Evolutionary conservation across 1,140 invertebrate species (phyloP), one percentile per base, ranked within the genome.

Genomic region (Cydia amplana): DNA sequence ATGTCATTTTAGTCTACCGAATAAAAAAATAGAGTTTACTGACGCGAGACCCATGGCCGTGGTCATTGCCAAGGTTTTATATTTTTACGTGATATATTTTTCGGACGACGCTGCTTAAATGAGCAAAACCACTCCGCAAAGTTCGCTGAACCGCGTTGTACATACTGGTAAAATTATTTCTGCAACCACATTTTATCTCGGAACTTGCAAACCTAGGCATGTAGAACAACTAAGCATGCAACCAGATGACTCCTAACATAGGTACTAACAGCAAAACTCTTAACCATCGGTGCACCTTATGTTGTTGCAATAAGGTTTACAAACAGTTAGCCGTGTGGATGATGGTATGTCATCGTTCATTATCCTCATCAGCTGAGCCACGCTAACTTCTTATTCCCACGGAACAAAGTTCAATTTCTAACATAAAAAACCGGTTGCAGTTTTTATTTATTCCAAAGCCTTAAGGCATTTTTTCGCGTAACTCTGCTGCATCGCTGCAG

Each of bases 341-440:
- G 12, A 46, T 46, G 16, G n/a, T 20, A 20, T 60, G 55, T 7
- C 10, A 60, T 60, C 55, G 20, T 60, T 60, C 55, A 60, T 40
- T 36, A 16, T 65, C 64, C 64, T 36, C 23, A 20, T 40, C 65
- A 70, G 65, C 65, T 63, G 67, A 72, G 49, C 51, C 14, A 75
- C 14, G 20, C 51, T 1, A 60, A 46, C 32, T 25, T 75, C 23
- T 46, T 43, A 73, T 70, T 72, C 72, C 67, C 78, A 79, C 82
- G 74, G 77, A 36, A 75, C 23, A 49, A 74, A 73, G 72, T 75
- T 55, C 77, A 78, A 82, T 78, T 79, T 64, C 74, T 28, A 74
- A 82, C 65, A 79, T 84, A 79, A 77, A 79, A 85, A 89, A 91
- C 90, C 84, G 87, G 90, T 91, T 90, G 88, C 88, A 91, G 82